Evolutionary conservation across 2,113 vertebrate genomes (phyloP).

Genomic region (Labeo catla): DNA sequence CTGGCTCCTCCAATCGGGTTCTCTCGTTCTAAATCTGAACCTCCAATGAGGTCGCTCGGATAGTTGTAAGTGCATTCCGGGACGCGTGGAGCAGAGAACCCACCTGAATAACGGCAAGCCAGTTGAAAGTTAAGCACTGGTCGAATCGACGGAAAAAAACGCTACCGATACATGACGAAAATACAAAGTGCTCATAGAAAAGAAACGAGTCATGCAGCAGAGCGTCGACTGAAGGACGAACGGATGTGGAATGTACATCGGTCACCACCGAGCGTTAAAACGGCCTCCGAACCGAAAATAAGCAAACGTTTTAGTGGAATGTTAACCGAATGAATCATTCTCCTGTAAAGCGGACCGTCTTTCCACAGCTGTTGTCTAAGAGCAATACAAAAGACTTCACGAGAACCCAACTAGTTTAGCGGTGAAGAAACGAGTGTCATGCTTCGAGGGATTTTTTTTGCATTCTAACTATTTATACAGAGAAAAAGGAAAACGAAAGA

Average conservation of each 20-base stretch:
- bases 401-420: slow-evolving; percentile 92
- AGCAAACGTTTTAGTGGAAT: not conserved
- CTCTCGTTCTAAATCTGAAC: not conserved
- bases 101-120: slow-evolving; percentile 10
- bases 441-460: slow-evolving; percentile 78
- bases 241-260: slow-evolving; percentile 22
- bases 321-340: not conserved
- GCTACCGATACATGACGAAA: slow-evolving; percentile 55
- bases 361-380: slow-evolving; percentile 87
- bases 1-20: not conserved
- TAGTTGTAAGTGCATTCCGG: not conserved
- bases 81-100: slow-evolving; percentile 2
- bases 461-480: slow-evolving; percentile 83
- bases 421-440: slow-evolving; percentile 87
- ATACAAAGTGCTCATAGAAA: slow-evolving; percentile 65
- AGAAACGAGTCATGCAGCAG: slow-evolving; percentile 61
- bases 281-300: not conserved
- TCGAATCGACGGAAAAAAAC: slow-evolving; percentile 1
- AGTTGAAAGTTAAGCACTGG: not conserved
- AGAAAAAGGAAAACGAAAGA: slow-evolving; percentile 58
- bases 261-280: not conserved
- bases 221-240: slow-evolving; percentile 35
- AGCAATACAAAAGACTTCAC: slow-evolving; percentile 91
- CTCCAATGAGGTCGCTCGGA: slow-evolving; percentile 8
- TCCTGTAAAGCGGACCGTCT: slow-evolving; percentile 63